These are phyloP conservation scores for Palaemon carinicauda DNA, from an alignment of 1,140 invertebrate species.

Conservation along the genomic window DNA sequence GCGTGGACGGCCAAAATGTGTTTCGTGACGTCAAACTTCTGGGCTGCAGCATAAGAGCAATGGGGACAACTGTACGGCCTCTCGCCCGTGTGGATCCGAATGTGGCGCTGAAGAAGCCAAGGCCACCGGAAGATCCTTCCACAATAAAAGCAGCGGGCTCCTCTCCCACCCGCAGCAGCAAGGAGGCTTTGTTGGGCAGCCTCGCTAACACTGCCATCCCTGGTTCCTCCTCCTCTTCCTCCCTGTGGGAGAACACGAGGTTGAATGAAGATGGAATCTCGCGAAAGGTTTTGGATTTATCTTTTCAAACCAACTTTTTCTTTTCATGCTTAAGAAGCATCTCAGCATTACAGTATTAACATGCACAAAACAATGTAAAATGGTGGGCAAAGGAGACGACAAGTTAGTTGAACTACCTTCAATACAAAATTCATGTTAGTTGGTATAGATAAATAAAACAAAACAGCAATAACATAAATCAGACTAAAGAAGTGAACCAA, in stretches of 20 bases:
- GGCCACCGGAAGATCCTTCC: slow-evolving; percentile 57
- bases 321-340: no score
- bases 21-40: slow-evolving; percentile 59
- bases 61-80: slow-evolving; percentile 91
- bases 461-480: no score
- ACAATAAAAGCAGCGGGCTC: slow-evolving; percentile 46
- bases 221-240: slow-evolving; percentile 8
- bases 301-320: no score
- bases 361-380: no score
- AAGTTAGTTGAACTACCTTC: no score
- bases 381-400: no score
- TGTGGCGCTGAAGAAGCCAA: slow-evolving; percentile 55
- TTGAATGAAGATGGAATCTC: neutral
- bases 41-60: slow-evolving; percentile 78
- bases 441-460: no score
- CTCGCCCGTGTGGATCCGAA: slow-evolving; percentile 71
- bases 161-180: slow-evolving; percentile 13
- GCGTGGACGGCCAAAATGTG: slow-evolving; percentile 54
- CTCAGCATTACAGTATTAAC: no score
- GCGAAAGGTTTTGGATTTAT: no score
- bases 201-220: slow-evolving; percentile 44
- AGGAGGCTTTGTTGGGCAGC: slow-evolving; percentile 11
- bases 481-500: no score
- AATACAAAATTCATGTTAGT: no score
- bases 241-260: neutral